These are phyloP conservation scores for Schizaphis graminum DNA, from an alignment of 2,888 invertebrate species.

Conservation along the genomic window DNA sequence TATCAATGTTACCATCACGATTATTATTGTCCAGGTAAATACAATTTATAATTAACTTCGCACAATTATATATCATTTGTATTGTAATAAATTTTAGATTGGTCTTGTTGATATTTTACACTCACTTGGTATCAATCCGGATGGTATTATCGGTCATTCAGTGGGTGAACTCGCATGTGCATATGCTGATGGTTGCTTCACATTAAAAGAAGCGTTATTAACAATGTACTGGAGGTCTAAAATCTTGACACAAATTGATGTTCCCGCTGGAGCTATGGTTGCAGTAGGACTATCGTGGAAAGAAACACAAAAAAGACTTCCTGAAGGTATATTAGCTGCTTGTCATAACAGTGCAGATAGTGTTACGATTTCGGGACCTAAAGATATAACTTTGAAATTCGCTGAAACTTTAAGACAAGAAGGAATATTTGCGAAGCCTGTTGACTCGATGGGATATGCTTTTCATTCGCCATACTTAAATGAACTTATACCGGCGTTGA, in stretches of 20 bases:
- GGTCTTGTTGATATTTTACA: constrained; percentile 77
- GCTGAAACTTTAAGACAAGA: constrained; percentile 73
- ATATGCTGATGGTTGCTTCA: constrained; percentile 77
- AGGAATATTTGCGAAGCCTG: constrained; percentile 68
- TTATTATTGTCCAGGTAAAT: constrained; percentile 78
- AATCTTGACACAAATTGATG: constrained; percentile 71
- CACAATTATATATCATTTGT: not conserved
- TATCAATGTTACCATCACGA: constrained; percentile 72
- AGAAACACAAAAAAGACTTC: constrained; percentile 70
- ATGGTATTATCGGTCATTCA: constrained; percentile 81
- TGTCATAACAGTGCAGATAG: constrained; percentile 86
- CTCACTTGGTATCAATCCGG: constrained; percentile 77
- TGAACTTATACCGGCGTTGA: constrained; percentile 22
- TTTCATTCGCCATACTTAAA: constrained; percentile 69
- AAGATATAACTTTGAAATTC: constrained; percentile 75
- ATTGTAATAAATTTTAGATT: constrained; percentile 72
- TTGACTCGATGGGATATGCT: constrained; percentile 69
- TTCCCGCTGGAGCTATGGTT: constrained; percentile 73
- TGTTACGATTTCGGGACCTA: constrained; percentile 84
- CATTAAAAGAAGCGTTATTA: constrained; percentile 76
- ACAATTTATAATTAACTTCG: not conserved
- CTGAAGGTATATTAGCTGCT: constrained; percentile 79
- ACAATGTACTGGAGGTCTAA: constrained; percentile 76
- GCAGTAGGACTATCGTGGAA: constrained; percentile 72
- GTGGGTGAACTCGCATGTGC: constrained; percentile 78